Evolutionary conservation across 2,113 vertebrate genomes (phyloP).

Genomic region (Capreolus pygargus): DNA sequence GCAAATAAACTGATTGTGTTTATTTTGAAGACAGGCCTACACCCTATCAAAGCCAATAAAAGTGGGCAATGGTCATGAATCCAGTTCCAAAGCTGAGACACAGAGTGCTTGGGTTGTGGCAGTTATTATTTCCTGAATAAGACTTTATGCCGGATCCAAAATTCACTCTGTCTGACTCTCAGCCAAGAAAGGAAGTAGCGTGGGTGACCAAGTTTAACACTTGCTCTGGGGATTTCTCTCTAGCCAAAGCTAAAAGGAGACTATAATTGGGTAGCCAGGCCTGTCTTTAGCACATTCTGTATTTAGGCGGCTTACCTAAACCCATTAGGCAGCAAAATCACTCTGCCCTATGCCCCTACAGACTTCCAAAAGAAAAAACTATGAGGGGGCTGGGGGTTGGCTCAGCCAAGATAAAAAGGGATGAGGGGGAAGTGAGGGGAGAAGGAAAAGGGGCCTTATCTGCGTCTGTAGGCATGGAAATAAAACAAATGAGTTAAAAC

Average conservation of each 20-base stretch:
- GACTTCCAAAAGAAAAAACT: constrained; percentile 15
- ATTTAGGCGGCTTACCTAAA: constrained; percentile 77
- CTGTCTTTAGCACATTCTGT: constrained; percentile 69
- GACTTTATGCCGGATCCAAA: constrained; percentile 57
- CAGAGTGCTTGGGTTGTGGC: constrained; percentile 12
- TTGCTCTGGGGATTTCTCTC: constrained; percentile 78
- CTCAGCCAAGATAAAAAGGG: not conserved
- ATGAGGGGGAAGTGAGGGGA: not conserved
- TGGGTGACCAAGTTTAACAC: constrained; percentile 77
- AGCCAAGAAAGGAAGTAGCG: constrained; percentile 73
- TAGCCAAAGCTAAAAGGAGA: constrained; percentile 75
- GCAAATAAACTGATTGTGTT: not conserved
- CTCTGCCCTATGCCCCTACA: constrained; percentile 15
- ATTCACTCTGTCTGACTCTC: constrained; percentile 77
- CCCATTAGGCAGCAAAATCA: constrained; percentile 49
- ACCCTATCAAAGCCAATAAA: constrained; percentile 61
- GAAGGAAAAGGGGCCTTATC: too few relatives aligned
- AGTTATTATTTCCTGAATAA: constrained; percentile 63
- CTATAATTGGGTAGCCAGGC: constrained; percentile 71
- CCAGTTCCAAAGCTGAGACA: constrained; percentile 75
- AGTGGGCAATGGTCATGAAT: constrained; percentile 26
- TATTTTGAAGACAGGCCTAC: constrained; percentile 19
- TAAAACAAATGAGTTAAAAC: not conserved
- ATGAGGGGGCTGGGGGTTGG: not conserved
- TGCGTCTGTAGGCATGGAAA: not conserved